These are phyloP conservation scores for Conops quadrifasciatus DNA, from an alignment of 2,888 invertebrate genomes.

Conservation along the genomic window DNA sequence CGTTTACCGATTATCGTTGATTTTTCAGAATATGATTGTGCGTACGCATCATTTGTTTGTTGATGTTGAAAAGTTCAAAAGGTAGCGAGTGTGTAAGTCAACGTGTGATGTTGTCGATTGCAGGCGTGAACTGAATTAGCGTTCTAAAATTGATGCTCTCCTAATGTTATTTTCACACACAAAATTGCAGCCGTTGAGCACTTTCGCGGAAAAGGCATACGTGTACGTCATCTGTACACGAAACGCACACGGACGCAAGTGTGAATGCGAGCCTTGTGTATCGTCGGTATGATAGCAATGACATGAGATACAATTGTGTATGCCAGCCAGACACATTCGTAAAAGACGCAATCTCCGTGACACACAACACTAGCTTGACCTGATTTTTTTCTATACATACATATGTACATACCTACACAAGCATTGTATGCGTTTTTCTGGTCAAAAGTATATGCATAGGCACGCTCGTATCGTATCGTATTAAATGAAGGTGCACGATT, in stretches of 20 bases:
- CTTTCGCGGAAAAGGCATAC: conserved; percentile 20
- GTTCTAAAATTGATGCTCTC: conserved; percentile 23
- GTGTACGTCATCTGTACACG: conserved; percentile 29
- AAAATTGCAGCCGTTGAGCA: conserved; percentile 24
- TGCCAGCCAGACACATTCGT: neutral
- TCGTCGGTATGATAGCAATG: neutral
- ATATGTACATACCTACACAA: neutral
- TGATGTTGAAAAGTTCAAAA: neutral
- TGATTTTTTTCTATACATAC: neutral
- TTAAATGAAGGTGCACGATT: no score
- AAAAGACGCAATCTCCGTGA: neutral
- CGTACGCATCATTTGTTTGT: conserved; percentile 27
- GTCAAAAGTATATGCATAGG: neutral
- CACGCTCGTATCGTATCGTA: no score
- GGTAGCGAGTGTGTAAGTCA: neutral
- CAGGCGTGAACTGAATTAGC: conserved; percentile 21
- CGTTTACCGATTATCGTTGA: no score
- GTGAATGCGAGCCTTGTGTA: neutral
- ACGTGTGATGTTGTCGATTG: neutral
- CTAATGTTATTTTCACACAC: conserved; percentile 31
- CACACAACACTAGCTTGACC: neutral
- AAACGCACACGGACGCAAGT: neutral
- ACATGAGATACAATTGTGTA: neutral
- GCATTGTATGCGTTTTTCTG: neutral
- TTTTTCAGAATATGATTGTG: conserved; percentile 12